These are phyloP conservation scores for Neria commutata DNA, from an alignment of 2,888 invertebrate genomes.

Conservation along the genomic window DNA sequence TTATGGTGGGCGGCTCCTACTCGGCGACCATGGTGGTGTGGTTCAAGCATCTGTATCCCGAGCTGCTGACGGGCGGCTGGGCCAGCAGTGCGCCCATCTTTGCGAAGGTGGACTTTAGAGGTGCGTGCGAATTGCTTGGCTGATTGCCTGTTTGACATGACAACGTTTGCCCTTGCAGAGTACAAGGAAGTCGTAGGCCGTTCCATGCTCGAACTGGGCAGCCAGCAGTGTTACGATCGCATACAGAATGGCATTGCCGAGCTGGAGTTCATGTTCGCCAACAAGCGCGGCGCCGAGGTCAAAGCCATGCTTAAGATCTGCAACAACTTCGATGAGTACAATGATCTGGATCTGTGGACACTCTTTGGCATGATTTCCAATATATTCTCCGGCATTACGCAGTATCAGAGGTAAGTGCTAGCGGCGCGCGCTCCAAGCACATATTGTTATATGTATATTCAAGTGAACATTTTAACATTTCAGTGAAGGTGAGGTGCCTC, in stretches of 20 bases:
- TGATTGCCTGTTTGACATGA: background rate
- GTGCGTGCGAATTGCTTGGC: slow-evolving; percentile 16
- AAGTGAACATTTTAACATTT: background rate
- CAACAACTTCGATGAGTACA: slow-evolving; percentile 48
- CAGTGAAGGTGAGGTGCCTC: slow-evolving; percentile 41
- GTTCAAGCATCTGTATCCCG: slow-evolving; percentile 71
- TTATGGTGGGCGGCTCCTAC: slow-evolving; percentile 71
- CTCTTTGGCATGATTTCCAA: slow-evolving; percentile 54
- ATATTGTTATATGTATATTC: background rate
- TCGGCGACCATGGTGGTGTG: slow-evolving; percentile 72
- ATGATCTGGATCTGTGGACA: slow-evolving; percentile 52
- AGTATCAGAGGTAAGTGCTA: slow-evolving; percentile 49
- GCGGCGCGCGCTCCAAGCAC: too few species aligned
- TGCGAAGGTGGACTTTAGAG: slow-evolving; percentile 67
- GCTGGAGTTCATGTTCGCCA: slow-evolving; percentile 48
- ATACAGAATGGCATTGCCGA: slow-evolving; percentile 53
- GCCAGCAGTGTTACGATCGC: slow-evolving; percentile 53
- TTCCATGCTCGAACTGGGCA: slow-evolving; percentile 49
- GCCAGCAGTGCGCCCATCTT: slow-evolving; percentile 71
- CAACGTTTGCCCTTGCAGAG: slow-evolving; percentile 34
- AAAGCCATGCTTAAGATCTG: slow-evolving; percentile 54
- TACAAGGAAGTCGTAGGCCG: slow-evolving; percentile 57
- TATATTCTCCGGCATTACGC: slow-evolving; percentile 49
- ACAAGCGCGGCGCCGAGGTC: slow-evolving; percentile 45
- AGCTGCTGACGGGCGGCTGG: slow-evolving; percentile 66